Evolutionary conservation across 1,140 invertebrate genomes (phyloP), one percentile per base, ranked within the genome.

Genomic region (Nasonia longicornis): DNA sequence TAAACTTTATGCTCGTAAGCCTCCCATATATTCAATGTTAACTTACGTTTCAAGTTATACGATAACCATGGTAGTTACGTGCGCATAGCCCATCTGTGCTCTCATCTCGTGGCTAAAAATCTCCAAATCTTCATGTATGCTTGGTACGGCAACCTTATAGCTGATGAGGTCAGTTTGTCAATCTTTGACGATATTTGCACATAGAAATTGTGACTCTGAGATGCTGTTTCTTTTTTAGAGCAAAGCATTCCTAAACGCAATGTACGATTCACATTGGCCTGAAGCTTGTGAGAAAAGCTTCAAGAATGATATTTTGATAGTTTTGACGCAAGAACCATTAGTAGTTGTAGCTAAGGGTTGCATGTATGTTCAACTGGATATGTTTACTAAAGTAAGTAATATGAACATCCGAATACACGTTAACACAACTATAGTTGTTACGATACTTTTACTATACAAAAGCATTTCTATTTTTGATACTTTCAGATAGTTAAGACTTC

Each of bases 401-500:
- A 63, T 10, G 26, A 26, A 26, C 2, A 63, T 22, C 20, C n/a
- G 4, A 11, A 31, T 26, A 16, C 10, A 26, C 4, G n/a, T 63
- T 42, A 8, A 42, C 38, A 42, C 8, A 11, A 42, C 38, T 8
- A 42, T 1, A 8, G 38, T 10, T 42, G 8, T 8, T 1, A 26
- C 26, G 26, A 42, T 42, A 10, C 38, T 8, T 42, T 8, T 42
- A 42, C 4, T 2, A 7, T 11, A 63, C 20, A 63, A 10, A 4
- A 63, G 1, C 7, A 20, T 20, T 20, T 16, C 0, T 63, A 4
- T 63, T 63, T 26, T 22, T 63, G 16, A 26, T 26, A 1, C n/a
- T 81, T 78, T 45, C 69, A 81, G 82, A 71, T 81, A 0, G 20
- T 78, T 31, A 80, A 81, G 10, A 45, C 82, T 0, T 48, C 82